These are phyloP conservation scores for Oceanodroma tethys DNA, from an alignment of 2,113 vertebrate species.

Conservation along the genomic window DNA sequence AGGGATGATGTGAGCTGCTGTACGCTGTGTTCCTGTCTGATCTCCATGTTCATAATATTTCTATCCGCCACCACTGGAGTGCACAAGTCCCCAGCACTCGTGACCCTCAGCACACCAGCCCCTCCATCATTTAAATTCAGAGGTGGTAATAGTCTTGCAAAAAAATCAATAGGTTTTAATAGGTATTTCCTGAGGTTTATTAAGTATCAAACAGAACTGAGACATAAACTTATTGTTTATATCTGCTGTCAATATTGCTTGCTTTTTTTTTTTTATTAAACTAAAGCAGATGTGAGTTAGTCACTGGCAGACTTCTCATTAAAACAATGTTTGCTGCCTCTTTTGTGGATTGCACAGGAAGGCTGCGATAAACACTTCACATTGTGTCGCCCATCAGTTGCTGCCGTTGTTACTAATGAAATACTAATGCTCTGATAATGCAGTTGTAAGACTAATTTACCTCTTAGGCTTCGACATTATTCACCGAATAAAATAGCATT, in stretches of 20 bases:
- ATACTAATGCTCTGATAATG: not conserved
- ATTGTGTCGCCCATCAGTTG: not conserved
- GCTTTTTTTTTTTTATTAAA: not conserved
- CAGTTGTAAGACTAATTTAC: not conserved
- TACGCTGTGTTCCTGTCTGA: not conserved
- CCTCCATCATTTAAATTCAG: not conserved
- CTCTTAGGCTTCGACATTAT: not conserved
- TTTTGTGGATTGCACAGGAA: not conserved
- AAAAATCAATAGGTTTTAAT: slow-evolving; percentile 11
- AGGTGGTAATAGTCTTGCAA: not conserved
- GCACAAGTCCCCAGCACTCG: not conserved
- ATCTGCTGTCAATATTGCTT: not conserved
- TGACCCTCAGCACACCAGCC: not conserved
- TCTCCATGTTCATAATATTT: not conserved
- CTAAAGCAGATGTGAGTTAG: slow-evolving; percentile 5
- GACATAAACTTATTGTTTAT: not conserved
- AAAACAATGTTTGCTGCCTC: not conserved
- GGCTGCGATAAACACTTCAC: not conserved
- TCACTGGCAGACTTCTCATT: not conserved
- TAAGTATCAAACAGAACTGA: not conserved
- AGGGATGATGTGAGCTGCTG: not conserved
- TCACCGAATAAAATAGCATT: not conserved
- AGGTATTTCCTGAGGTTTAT: slow-evolving; percentile 18
- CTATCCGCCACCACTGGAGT: not conserved
- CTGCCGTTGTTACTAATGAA: not conserved